Percentiles rank a stretch among this genome's conserved stretches.
These are phyloP conservation scores for Heliconius melpomene DNA, from an alignment of 1,140 invertebrate species.

Conservation along the genomic window DNA sequence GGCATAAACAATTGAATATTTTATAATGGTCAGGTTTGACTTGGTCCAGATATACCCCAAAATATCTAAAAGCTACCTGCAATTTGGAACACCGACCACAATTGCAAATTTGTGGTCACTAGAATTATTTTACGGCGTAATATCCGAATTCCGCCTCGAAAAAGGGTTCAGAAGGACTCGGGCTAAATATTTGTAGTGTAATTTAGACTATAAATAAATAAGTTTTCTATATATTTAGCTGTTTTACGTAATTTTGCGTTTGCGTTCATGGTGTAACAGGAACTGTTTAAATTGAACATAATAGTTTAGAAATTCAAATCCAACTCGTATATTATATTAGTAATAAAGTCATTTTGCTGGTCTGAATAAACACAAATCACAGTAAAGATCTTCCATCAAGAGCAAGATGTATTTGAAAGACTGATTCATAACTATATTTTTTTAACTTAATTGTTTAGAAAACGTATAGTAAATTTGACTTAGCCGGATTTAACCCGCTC, in stretches of 20 bases:
- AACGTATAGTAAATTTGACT: no score
- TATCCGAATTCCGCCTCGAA: not conserved
- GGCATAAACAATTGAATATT: slow-evolving; percentile 25
- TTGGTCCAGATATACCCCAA: slow-evolving; percentile 27
- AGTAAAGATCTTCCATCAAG: no score
- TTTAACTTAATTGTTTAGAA: no score
- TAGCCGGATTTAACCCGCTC: no score
- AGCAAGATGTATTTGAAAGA: no score
- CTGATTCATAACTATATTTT: no score
- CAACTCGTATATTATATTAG: no score
- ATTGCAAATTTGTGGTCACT: slow-evolving; percentile 12
- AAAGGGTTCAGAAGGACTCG: not conserved
- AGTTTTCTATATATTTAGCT: not conserved
- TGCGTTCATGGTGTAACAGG: no score
- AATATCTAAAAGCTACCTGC: slow-evolving; percentile 30
- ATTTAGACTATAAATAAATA: not conserved
- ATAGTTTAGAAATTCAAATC: not conserved
- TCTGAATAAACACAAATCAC: no score
- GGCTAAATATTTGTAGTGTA: slow-evolving; percentile 5
- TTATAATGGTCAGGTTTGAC: slow-evolving; percentile 20
- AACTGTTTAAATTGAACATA: not conserved
- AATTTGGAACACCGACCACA: slow-evolving; percentile 16
- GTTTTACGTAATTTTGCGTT: no score
- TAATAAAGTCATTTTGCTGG: no score
- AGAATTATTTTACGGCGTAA: slow-evolving; percentile 11